Evolutionary conservation across 2,113 vertebrate species (phyloP).

Genomic region (Anthoscopus minutus): DNA sequence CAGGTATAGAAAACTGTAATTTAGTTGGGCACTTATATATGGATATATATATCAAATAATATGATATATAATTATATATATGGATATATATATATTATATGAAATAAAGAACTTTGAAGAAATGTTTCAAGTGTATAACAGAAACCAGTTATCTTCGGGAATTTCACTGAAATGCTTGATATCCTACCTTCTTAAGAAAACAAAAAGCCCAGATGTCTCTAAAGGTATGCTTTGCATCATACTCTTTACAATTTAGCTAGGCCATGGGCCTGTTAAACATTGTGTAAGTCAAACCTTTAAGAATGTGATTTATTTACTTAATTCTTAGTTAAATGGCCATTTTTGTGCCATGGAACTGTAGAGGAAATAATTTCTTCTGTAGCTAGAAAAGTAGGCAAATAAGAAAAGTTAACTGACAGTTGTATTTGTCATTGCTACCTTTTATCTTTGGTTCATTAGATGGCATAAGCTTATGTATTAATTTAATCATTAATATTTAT

Average conservation of each 20-base stretch:
- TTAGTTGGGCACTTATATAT: background rate
- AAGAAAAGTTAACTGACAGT: background rate
- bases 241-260: background rate
- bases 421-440: background rate
- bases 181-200: background rate
- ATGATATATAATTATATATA: background rate
- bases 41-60: background rate
- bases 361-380: background rate
- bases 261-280: background rate
- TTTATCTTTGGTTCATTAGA: background rate
- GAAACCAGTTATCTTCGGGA: background rate
- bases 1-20: background rate
- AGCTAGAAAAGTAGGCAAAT: background rate
- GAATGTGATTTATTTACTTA: background rate
- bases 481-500: background rate
- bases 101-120: background rate
- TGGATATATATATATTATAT: background rate
- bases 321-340: background rate
- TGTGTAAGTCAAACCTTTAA: background rate
- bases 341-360: background rate
- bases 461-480: background rate
- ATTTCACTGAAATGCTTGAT: background rate
- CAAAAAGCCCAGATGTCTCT: background rate
- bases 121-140: background rate
- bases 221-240: background rate